Evolutionary conservation across 2,888 invertebrate species (phyloP), one percentile per base, ranked within the genome.

Genomic region (Lochmaea crataegi): DNA sequence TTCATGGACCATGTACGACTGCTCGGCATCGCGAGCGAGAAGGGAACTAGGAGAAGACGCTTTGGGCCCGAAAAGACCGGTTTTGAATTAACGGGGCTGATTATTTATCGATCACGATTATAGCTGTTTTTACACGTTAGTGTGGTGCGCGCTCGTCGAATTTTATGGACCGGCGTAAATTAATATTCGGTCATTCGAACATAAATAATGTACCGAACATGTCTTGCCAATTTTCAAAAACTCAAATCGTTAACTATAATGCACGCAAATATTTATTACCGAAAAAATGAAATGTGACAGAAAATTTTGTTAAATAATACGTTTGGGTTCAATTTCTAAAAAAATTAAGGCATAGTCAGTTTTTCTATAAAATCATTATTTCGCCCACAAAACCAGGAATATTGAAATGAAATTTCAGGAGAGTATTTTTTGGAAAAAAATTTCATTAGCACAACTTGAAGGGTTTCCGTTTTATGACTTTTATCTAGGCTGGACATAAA

Each of bases 41-140:
- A 48, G 32, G 68, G 68, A 73, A 75, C 71, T 58, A 72, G 22
- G n/a, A 56, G 9, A 22, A 32, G 38, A 60, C n/a, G 60, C 26
- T 60, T 60, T 60, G 38, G 48, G 12, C 60, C 45, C 38, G 38
- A 56, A 65, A 76, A 74, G 82, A 84, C 84, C 84, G 83, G 84
- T 83, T 84, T 84, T 75, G 79, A 81, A 80, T 80, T 83, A 83
- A 82, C 83, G 82, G 82, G 80, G 82, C 81, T 83, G 84, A 85
- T 86, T 86, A 86, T 86, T 86, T 86, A 86, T 85, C 84, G 85
- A 84, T 84, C 84, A 84, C 84, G 85, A 86, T 86, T 86, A 86
- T 85, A 83, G 85, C 85, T 86, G 85, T 86, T 86, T 86, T 86
- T 86, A 86, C 86, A 86, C 86, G 84, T 85, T 85, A 83, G 83